These are phyloP conservation scores for Aphidoletes aphidimyza DNA, from an alignment of 2,888 invertebrate genomes.

Conservation along the genomic window DNA sequence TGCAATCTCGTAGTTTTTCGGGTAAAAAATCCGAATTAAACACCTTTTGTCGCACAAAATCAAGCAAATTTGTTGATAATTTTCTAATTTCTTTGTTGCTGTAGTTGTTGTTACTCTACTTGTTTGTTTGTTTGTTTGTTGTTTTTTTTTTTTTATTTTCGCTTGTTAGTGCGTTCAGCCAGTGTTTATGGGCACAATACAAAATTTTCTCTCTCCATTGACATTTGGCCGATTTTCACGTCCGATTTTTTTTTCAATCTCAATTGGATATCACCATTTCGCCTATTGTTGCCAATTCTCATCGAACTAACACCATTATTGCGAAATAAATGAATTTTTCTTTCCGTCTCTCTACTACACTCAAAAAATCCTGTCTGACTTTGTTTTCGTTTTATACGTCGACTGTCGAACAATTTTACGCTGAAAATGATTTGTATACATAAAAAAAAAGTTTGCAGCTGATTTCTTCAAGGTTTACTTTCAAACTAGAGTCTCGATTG, in stretches of 20 bases:
- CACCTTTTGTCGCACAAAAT: conserved; percentile 50
- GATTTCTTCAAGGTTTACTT: conserved; percentile 50
- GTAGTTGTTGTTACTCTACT: not conserved
- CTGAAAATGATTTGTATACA: conserved; percentile 1
- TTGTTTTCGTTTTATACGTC: not conserved
- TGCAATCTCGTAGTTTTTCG: not conserved
- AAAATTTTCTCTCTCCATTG: conserved; percentile 11
- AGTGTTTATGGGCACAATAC: not conserved
- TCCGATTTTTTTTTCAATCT: not conserved
- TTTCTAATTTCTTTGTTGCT: not conserved
- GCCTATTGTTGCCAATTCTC: not conserved
- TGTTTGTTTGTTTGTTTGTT: not conserved
- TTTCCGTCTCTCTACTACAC: not conserved
- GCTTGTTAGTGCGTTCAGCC: not conserved
- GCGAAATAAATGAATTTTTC: too few species aligned
- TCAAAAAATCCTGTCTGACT: not conserved
- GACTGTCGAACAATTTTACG: not conserved
- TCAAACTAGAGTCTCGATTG: conserved; percentile 19
- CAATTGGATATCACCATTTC: not conserved
- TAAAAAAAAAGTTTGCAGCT: not conserved
- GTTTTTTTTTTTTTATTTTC: not conserved
- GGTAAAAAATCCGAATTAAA: not conserved
- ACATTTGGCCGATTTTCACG: conserved; percentile 1
- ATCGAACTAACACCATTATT: not conserved
- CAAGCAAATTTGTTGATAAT: not conserved